These are phyloP conservation scores for Phyllostomus discolor DNA, from an alignment of 2,113 vertebrate genomes.

Conservation along the genomic window DNA sequence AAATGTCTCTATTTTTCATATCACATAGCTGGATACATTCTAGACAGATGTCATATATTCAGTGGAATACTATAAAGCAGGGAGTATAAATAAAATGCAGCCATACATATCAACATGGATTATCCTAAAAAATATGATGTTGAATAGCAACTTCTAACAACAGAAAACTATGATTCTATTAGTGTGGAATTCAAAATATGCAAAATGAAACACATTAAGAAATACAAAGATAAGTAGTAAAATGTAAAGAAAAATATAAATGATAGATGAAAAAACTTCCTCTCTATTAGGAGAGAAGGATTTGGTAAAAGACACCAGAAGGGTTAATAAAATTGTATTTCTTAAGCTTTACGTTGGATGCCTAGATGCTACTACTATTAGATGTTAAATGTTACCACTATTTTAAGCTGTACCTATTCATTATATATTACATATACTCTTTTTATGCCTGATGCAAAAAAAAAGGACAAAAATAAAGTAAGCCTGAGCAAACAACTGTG, in stretches of 20 bases:
- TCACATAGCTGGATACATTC: too few species aligned
- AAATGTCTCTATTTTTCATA: too few species aligned
- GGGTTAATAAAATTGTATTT: background rate
- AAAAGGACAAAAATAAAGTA: background rate
- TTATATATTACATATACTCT: background rate
- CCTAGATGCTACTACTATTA: background rate
- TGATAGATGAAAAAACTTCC: background rate
- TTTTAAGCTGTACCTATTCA: background rate
- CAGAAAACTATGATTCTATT: background rate
- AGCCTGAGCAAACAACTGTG: background rate
- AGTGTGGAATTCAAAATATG: background rate
- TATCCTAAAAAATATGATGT: background rate
- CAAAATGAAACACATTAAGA: background rate
- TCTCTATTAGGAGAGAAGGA: background rate
- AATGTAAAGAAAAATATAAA: background rate
- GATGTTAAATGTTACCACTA: background rate
- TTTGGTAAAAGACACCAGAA: background rate
- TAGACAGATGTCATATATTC: background rate
- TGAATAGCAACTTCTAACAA: background rate
- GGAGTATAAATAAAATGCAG: background rate
- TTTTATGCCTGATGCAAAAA: background rate
- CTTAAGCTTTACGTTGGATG: background rate
- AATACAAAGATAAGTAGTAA: background rate
- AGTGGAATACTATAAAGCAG: background rate
- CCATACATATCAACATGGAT: background rate